Evolutionary conservation across 2,113 vertebrate species (phyloP), one percentile per base, ranked within the genome.

Genomic region (Ictidomys tridecemlineatus): DNA sequence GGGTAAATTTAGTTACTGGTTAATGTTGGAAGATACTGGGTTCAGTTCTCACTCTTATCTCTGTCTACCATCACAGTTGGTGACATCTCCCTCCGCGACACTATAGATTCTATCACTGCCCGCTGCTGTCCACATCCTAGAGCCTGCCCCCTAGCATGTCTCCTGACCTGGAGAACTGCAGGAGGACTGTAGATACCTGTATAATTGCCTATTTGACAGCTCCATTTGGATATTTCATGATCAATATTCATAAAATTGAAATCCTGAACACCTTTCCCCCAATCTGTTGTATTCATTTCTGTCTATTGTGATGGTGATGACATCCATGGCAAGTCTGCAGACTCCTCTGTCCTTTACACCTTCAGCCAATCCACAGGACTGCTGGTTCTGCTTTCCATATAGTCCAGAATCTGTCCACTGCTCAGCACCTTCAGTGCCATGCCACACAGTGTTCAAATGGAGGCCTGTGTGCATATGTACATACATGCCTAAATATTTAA

Each of bases 321-420:
- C 20, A 34, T 24, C 26, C 39, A 0, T 6, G 6, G 11, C 51
- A 2, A 3, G 22, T 28, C 26, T 0, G 0, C 24, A 22, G n/a
- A 13, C n/a, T 28, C 34, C 1, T 34, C 32, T 13, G 30, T 48
- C 73, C 58, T 12, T 42, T 6, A 45, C 8, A 45, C 9, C 45
- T 7, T 32, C 3, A 8, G 30, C 77, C 37, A 65, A 14, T 18
- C 26, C 20, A 24, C 37, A 61, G 48, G 11, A 18, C 39, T 56
- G 4, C 2, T 86, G 80, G 42, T 18, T 48, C 32, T 70, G 14
- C 4, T 69, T 34, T 51, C 4, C 70, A 26, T 6, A 0, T 22
- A 42, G 17, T 4, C 45, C 69, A 37, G 42, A 24, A 65, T 37
- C 24, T 39, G 22, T 12, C 56, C n/a, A 48, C 45, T 5, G 11